Conservation (phyloP, 2,113 vertebrate species). For the Acanthochromis polyacanthus region DNA sequence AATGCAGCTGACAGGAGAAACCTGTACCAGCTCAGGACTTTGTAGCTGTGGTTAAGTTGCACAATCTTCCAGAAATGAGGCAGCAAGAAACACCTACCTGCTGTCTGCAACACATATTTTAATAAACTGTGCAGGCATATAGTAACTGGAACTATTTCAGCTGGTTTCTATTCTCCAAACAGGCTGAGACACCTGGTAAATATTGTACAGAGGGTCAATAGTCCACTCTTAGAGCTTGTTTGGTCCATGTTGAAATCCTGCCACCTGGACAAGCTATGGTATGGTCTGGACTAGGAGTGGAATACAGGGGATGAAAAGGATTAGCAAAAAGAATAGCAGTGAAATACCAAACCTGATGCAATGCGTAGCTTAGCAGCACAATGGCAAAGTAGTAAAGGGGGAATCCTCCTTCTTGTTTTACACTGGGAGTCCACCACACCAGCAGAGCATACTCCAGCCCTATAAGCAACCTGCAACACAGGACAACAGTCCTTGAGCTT, state of each 20-base stretch:
- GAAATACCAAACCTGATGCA: constrained; percentile 90
- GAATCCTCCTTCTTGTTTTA: constrained; percentile 91
- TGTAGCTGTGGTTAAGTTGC: background rate
- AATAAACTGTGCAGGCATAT: too few species aligned
- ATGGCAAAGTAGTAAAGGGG: constrained; percentile 92
- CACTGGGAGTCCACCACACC: constrained; percentile 96
- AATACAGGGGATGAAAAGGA: background rate
- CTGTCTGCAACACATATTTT: too few species aligned
- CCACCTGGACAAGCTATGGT: background rate
- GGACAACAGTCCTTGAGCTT: background rate
- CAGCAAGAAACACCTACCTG: too few species aligned
- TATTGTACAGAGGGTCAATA: background rate
- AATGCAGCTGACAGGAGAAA: too few species aligned
- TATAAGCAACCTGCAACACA: constrained; percentile 88
- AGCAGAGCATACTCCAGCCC: constrained; percentile 92
- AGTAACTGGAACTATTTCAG: too few species aligned
- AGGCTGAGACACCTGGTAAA: background rate
- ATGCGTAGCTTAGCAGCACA: constrained; percentile 93
- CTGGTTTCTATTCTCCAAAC: too few species aligned
- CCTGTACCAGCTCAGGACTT: too few species aligned
- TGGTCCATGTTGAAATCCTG: background rate
- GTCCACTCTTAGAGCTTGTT: background rate
- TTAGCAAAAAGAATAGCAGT: background rate
- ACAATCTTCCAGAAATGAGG: background rate
- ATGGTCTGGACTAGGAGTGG: background rate